Percentiles rank a stretch among this genome's conserved stretches.
phyloP scores from a whole-genome alignment of 2,113 vertebrate genomes.

The Tringa solitaria region DNA sequence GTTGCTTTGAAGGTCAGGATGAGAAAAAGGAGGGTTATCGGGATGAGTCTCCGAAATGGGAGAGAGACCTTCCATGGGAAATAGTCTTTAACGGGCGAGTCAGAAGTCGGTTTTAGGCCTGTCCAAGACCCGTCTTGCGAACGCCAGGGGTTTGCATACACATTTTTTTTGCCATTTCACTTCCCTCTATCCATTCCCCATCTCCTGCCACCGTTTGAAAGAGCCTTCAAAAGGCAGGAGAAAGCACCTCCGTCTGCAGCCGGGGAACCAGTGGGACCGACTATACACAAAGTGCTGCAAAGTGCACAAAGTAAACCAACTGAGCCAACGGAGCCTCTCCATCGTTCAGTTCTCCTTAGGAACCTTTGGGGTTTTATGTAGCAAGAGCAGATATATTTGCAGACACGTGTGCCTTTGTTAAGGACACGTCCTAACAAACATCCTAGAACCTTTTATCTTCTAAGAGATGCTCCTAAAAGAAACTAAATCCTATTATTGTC shows the following conservation, averaged over 20 bases:
- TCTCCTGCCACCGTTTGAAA: background rate
- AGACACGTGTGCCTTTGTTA: background rate
- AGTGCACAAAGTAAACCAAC: conserved; percentile 22
- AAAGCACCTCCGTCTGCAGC: background rate
- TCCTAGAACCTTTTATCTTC: too few species aligned
- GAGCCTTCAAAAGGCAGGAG: background rate
- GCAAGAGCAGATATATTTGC: background rate
- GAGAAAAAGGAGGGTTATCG: background rate
- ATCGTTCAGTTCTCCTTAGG: background rate
- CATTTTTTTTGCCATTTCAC: background rate
- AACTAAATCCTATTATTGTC: background rate
- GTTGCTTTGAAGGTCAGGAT: background rate
- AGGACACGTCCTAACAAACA: background rate
- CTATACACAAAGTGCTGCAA: conserved; percentile 59
- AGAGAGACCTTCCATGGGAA: conserved; percentile 6
- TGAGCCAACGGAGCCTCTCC: rapidly evolving
- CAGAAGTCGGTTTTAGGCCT: background rate
- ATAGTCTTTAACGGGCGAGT: background rate
- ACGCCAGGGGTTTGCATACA: background rate
- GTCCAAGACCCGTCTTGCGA: background rate
- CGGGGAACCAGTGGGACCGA: conserved; percentile 27
- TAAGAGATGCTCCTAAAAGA: too few species aligned
- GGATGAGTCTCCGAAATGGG: background rate
- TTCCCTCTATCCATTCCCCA: background rate
- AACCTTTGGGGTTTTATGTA: background rate